Conservation (phyloP, 2,797 vertebrate species). For the Ficedula albicollis region DNA sequence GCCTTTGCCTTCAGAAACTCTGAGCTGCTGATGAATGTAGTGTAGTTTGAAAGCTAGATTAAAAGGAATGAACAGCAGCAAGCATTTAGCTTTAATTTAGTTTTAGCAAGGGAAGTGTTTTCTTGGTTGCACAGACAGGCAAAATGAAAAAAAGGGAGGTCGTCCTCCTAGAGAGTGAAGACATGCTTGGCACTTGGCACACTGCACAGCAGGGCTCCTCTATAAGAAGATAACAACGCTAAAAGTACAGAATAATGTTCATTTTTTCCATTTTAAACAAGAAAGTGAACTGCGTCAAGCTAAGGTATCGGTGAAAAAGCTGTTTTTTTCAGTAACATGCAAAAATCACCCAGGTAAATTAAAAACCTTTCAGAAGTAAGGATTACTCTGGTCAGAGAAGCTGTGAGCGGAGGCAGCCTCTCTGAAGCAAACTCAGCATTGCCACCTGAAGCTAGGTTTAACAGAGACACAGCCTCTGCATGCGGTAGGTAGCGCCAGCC, state of each 20-base stretch:
- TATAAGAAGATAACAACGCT: neutral
- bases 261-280: neutral
- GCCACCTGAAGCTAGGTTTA: neutral
- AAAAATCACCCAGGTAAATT: neutral
- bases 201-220: neutral
- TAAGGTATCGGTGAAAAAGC: neutral
- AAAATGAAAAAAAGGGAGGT: neutral
- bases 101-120: neutral
- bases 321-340: neutral
- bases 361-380: neutral
- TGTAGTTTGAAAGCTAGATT: neutral
- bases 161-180: neutral
- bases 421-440: neutral
- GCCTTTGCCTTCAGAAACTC: neutral
- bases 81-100: neutral
- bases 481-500: neutral
- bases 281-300: neutral
- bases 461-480: neutral
- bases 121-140: neutral
- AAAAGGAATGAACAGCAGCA: neutral
- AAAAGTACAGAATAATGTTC: neutral
- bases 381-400: neutral
- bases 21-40: neutral
- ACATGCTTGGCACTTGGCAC: neutral
- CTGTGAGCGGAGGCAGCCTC: neutral